Evolutionary conservation across 2,888 invertebrate species (phyloP).

Genomic region (Alsophila aescularia): DNA sequence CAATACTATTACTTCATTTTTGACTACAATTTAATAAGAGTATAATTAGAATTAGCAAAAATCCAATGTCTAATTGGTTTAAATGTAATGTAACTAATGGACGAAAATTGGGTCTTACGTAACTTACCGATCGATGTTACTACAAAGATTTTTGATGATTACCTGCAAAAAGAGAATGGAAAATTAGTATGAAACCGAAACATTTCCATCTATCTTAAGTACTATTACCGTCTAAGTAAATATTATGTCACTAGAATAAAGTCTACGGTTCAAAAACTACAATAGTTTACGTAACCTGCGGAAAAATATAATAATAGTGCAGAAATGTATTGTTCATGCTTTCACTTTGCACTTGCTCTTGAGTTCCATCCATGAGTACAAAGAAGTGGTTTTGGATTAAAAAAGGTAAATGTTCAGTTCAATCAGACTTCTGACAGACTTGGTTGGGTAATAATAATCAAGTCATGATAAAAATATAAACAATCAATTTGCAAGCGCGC

Average conservation of each 20-base stretch:
- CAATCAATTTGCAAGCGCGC: constrained; percentile 8
- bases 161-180: constrained; percentile 42
- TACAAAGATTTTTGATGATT: constrained; percentile 24
- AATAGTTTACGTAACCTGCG: constrained; percentile 27
- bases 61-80: constrained; percentile 4
- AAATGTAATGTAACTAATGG: not conserved
- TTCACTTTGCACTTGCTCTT: constrained; percentile 26
- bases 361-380: constrained; percentile 30
- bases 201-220: not conserved
- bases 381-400: constrained; percentile 25
- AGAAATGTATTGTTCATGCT: constrained; percentile 35
- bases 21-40: constrained; percentile 8
- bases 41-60: constrained; percentile 27
- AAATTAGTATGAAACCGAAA: constrained; percentile 29
- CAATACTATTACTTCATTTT: constrained; percentile 25
- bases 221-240: not conserved
- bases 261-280: not conserved
- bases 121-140: constrained; percentile 28
- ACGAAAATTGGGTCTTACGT: constrained; percentile 16
- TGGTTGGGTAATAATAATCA: constrained; percentile 20
- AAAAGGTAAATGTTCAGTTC: constrained; percentile 7
- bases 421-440: constrained; percentile 11
- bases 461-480: not conserved
- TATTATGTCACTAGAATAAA: not conserved
- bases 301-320: constrained; percentile 16